phyloP scores from a whole-genome alignment of 2,797 vertebrate genomes.

The Hirundo rustica region DNA sequence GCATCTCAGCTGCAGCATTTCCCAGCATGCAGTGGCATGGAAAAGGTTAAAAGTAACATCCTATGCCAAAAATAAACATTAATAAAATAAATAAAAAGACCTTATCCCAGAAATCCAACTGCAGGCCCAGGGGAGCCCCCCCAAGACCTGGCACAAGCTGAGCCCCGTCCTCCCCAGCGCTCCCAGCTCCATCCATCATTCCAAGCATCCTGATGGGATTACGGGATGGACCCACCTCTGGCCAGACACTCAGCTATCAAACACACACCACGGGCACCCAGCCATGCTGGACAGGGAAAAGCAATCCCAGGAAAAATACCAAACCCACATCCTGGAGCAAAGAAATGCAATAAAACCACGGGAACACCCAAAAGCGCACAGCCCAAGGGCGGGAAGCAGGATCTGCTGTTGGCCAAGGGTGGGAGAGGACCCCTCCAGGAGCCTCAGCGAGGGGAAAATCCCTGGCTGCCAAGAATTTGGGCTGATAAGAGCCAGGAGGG shows the following conservation, averaged over 20 bases:
- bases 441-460: neutral
- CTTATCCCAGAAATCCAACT: neutral
- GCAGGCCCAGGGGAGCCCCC: neutral
- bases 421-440: neutral
- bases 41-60: neutral
- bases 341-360: neutral
- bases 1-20: neutral
- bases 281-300: neutral
- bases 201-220: neutral
- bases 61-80: neutral
- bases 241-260: accelerated
- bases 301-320: neutral
- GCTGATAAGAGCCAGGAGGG: neutral
- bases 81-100: neutral
- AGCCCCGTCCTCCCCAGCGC: accelerated
- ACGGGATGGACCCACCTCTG: neutral
- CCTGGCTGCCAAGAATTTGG: neutral
- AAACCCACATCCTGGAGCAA: accelerated
- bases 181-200: neutral
- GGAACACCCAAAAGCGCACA: neutral
- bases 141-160: accelerated
- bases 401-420: neutral
- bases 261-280: accelerated
- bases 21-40: accelerated
- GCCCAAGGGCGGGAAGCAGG: neutral